Evolutionary conservation across 2,888 invertebrate genomes (phyloP).

Genomic region (Ochropleura leucogaster): DNA sequence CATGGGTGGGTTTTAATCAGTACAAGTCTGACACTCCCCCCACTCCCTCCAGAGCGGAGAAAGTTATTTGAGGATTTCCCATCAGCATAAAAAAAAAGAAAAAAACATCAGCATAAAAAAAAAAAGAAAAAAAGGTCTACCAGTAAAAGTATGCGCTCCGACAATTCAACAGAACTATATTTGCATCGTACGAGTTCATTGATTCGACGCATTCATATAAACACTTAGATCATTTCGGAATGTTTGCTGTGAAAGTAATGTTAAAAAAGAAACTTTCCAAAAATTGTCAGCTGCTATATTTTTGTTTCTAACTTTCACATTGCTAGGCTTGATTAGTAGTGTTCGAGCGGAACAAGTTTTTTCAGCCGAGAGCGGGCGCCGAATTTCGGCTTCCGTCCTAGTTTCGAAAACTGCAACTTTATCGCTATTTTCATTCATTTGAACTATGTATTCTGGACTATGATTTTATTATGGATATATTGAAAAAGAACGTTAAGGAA

Average conservation of each 20-base stretch:
- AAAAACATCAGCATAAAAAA: too few species aligned
- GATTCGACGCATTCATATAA: conserved; percentile 11
- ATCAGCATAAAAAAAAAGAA: too few species aligned
- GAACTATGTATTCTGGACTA: neutral
- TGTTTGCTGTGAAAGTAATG: conserved; percentile 52
- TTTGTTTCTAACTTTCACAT: conserved; percentile 50
- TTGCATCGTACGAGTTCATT: neutral
- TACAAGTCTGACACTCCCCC: too few species aligned
- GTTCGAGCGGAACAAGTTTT: conserved; percentile 29
- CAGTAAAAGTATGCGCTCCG: neutral
- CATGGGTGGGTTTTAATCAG: too few species aligned
- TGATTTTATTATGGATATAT: neutral
- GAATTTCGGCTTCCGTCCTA: conserved; percentile 1
- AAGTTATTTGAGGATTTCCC: too few species aligned
- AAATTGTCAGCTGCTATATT: conserved; percentile 25
- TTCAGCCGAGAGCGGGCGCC: neutral
- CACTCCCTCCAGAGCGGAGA: too few species aligned
- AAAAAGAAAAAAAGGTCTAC: too few species aligned
- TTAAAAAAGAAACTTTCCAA: conserved; percentile 47
- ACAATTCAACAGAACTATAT: neutral
- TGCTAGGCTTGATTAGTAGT: conserved; percentile 50
- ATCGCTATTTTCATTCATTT: conserved; percentile 10
- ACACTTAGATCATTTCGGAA: conserved; percentile 9
- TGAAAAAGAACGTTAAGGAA: neutral
- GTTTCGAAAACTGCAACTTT: conserved; percentile 11